Base-by-base conservation (phyloP, 2,797 vertebrate species). In the Parauchenoglanis ngamensis region DNA sequence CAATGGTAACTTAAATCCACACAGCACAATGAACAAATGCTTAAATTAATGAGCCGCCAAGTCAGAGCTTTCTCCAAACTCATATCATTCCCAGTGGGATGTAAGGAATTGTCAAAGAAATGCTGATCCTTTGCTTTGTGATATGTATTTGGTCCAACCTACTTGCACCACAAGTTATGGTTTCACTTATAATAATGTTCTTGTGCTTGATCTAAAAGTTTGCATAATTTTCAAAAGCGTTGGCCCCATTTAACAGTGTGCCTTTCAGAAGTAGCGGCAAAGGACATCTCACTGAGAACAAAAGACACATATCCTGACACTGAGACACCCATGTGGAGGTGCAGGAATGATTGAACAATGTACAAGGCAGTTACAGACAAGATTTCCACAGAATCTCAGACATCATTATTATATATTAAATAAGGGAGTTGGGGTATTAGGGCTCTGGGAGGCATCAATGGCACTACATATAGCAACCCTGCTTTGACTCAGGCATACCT, bases 171-270 rank as follows among this genome's bases (percentile, higher is more conserved):
- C 85, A 75, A 88, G 76, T 70, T 54, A 82, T 65, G 59, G 57
- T 40, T 85, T 84, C 68, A 65, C 67, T 83, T 80, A 49, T 63
- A 49, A 1, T 70, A 68, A 67, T 88, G 79, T 61, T 75, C 57
- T 92, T 91, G 90, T 92, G 91, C 91, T 92, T 90, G 54, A 88
- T 88, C 85, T 85, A 87, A 85, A 90, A 31, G 35, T 85, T 91
- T 91, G 87, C 88, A 91, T 87, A 88, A 88, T 81, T 49, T 85
- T 89, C n/a, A 63, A 84, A 82, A 84, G 35, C 28, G 44, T 75
- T 87, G 89, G 89, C 86, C 90, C 85, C 86, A 35, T 73, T 89
- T 73, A 77, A 49, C 28, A 87, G 70, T 83, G 40, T 80, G 54
- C 84, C 84, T 86, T 75, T 87, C 40, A 89, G 73, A 67, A 21